Conservation (phyloP, 1,140 invertebrate genomes). For the Thereuonema tuberculata region DNA sequence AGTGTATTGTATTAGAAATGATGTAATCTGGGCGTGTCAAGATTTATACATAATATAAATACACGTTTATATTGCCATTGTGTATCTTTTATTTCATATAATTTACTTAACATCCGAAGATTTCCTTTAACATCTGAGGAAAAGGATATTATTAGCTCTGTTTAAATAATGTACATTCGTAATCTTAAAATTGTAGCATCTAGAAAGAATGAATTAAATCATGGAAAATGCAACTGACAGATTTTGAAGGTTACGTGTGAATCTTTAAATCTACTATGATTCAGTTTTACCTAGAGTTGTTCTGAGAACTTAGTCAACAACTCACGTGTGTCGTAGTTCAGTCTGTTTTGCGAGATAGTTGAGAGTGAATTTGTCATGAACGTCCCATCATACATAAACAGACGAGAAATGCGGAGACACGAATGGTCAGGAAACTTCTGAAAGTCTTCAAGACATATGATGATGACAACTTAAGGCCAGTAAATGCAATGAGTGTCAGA, state of each 20-base stretch:
- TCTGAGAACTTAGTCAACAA: neutral
- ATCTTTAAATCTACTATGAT: neutral
- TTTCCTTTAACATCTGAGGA: too few species aligned
- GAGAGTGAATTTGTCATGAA: neutral
- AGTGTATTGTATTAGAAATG: neutral
- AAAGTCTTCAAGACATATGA: neutral
- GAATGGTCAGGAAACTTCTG: neutral
- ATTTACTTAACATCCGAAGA: too few species aligned
- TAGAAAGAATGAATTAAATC: too few species aligned
- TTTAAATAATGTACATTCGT: too few species aligned
- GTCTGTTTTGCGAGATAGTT: neutral
- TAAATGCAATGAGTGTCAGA: neutral
- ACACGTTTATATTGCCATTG: neutral
- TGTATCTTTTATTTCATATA: too few species aligned
- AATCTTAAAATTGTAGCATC: too few species aligned
- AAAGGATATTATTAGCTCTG: too few species aligned
- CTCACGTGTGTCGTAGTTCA: neutral
- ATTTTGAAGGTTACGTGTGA: neutral
- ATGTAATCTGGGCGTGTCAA: neutral
- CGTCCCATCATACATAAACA: neutral
- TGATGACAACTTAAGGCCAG: neutral
- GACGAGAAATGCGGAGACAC: neutral
- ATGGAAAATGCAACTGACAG: neutral
- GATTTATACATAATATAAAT: neutral
- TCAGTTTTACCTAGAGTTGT: neutral